phyloP scores from a whole-genome alignment of 2,888 invertebrate genomes.

The Drosophila robusta region DNA sequence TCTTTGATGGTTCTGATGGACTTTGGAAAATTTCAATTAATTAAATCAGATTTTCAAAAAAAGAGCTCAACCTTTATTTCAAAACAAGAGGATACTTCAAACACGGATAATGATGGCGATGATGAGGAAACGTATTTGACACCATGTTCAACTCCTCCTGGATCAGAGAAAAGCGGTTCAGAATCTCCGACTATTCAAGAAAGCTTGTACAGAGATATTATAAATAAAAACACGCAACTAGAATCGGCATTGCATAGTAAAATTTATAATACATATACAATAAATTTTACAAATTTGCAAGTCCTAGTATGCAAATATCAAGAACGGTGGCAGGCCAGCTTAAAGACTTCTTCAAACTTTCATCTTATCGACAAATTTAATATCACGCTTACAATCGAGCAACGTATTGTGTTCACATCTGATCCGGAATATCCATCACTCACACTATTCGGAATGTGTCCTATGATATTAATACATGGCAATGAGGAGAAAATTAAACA shows the following conservation, averaged over 20 bases:
- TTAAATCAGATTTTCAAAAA: constrained; percentile 78
- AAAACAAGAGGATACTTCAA: constrained; percentile 30
- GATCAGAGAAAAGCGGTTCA: constrained; percentile 88
- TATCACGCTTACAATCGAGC: constrained; percentile 90
- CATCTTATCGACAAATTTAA: constrained; percentile 94
- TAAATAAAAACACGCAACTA: constrained; percentile 87
- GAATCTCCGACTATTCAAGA: constrained; percentile 84
- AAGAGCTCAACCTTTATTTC: constrained; percentile 39
- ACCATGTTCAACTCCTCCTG: constrained; percentile 95
- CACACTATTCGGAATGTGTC: constrained; percentile 93
- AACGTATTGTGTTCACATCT: constrained; percentile 91
- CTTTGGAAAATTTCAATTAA: constrained; percentile 91
- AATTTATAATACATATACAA: constrained; percentile 91
- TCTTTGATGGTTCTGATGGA: constrained; percentile 94
- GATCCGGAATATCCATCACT: constrained; percentile 95
- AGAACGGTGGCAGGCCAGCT: constrained; percentile 95
- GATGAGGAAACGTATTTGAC: constrained; percentile 91
- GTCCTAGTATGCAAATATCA: constrained; percentile 94
- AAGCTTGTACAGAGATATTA: constrained; percentile 86
- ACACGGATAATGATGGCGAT: constrained; percentile 81
- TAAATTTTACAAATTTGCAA: constrained; percentile 93
- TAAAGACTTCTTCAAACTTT: constrained; percentile 92
- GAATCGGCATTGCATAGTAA: constrained; percentile 89
- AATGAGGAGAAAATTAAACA: constrained; percentile 95
- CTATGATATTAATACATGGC: constrained; percentile 94